Conservation (phyloP, 2,113 vertebrate genomes). For the Nibea albiflora region DNA sequence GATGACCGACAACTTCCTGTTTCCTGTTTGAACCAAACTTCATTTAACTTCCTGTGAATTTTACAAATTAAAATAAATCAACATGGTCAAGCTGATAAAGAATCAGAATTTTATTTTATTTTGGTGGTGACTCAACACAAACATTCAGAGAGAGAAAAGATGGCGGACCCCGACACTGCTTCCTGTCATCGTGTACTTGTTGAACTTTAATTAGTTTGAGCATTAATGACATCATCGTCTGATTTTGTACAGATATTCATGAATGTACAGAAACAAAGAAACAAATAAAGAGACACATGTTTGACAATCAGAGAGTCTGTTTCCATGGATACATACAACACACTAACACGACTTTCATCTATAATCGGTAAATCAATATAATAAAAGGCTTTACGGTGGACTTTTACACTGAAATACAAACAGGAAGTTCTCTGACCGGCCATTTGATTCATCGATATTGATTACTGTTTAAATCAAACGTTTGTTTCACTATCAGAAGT, state of each 20-base stretch:
- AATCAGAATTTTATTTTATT: neutral
- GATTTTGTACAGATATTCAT: conserved; percentile 95
- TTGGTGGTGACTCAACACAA: conserved; percentile 2
- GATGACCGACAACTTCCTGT: no score
- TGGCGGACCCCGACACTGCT: conserved; percentile 82
- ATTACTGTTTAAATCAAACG: no score
- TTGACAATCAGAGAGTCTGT: conserved; percentile 14
- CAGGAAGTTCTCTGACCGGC: neutral
- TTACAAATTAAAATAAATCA: no score
- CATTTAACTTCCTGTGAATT: no score
- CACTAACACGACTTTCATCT: neutral
- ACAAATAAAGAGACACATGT: conserved; percentile 69
- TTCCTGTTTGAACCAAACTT: neutral
- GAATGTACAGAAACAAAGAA: conserved; percentile 95
- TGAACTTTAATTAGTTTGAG: conserved; percentile 94
- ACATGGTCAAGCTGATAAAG: no score
- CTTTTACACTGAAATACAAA: neutral
- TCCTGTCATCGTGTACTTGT: conserved; percentile 90
- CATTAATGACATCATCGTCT: conserved; percentile 85
- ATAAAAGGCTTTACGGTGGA: conserved; percentile 21
- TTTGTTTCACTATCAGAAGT: no score
- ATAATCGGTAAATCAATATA: neutral
- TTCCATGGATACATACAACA: neutral
- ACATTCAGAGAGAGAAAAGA: conserved; percentile 57
- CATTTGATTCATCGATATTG: no score